A percentile compares a stretch with the other conserved stretches of the same genome.
These are phyloP conservation scores for Uria lomvia DNA, from an alignment of 2,113 vertebrate species.

Conservation along the genomic window DNA sequence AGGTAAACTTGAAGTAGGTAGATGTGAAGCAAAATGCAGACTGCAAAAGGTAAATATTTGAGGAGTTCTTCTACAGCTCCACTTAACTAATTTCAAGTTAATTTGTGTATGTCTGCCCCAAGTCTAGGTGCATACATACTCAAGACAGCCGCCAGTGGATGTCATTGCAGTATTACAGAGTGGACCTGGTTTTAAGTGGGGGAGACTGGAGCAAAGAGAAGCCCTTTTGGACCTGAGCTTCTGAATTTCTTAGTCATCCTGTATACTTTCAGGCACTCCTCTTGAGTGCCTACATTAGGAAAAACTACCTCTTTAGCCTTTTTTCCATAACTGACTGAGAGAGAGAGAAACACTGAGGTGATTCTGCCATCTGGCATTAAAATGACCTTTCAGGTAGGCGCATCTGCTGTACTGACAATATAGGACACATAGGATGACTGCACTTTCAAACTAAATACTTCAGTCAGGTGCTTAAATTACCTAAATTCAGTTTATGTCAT, in stretches of 20 bases:
- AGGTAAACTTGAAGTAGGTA: background rate
- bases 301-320: background rate
- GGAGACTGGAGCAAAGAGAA: background rate
- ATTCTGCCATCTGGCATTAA: background rate
- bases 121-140: background rate
- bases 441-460: background rate
- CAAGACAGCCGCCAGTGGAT: background rate
- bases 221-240: background rate
- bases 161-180: background rate
- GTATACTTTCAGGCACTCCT: background rate
- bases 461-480: background rate
- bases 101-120: background rate
- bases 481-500: background rate
- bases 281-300: background rate
- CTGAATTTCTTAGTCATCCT: background rate
- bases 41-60: background rate
- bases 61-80: background rate
- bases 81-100: background rate
- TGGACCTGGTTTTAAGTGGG: background rate
- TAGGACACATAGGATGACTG: background rate
- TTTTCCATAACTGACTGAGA: background rate
- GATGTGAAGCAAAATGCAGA: background rate
- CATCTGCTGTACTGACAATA: background rate
- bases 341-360: background rate
- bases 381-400: background rate